Percentiles rank a stretch among this genome's conserved stretches.
Evolutionary conservation across 30 jellyfish, hydroid and myxozoan species (phyloP).

Genomic region (Calvadosia cruxmelitensis): DNA sequence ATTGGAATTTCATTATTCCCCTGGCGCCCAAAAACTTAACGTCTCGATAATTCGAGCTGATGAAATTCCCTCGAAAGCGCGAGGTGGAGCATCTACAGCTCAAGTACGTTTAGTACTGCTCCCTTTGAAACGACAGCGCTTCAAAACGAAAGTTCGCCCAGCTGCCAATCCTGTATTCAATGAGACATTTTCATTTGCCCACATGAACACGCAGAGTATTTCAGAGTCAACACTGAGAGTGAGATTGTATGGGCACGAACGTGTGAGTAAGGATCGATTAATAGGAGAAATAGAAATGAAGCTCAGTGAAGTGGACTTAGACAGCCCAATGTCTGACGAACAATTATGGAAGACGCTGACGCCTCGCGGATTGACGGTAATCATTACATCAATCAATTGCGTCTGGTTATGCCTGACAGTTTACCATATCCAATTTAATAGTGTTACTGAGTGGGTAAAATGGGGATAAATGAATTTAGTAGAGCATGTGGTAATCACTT

Average conservation of each 20-base stretch:
- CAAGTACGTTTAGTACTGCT: conserved; percentile 81
- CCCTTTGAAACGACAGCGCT: conserved; percentile 54
- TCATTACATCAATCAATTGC: too few species aligned
- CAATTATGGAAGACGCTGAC: conserved; percentile 60
- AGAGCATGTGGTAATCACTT: too few species aligned
- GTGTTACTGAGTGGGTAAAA: too few species aligned
- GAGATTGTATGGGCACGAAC: conserved; percentile 81
- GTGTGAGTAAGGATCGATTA: conserved; percentile 68
- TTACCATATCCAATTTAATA: too few species aligned
- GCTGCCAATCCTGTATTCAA: conserved; percentile 85
- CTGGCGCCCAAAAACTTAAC: conserved; percentile 48
- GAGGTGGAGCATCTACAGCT: conserved; percentile 91
- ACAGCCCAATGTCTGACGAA: conserved; percentile 43
- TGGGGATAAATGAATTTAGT: too few species aligned
- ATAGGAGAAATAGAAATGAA: conserved; percentile 63
- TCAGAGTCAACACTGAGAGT: conserved; percentile 51
- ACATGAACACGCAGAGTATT: conserved; percentile 42
- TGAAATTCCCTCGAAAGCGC: conserved; percentile 85
- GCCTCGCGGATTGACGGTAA: conserved; percentile 80
- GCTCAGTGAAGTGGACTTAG: conserved; percentile 40
- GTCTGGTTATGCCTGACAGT: too few species aligned
- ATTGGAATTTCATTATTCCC: conserved; percentile 58
- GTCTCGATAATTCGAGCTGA: conserved; percentile 71
- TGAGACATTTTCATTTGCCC: conserved; percentile 64
- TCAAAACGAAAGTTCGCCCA: conserved; percentile 88